Evolutionary conservation across 2,113 vertebrate species (phyloP), one percentile per base, ranked within the genome.

Genomic region (Rallus limicola): DNA sequence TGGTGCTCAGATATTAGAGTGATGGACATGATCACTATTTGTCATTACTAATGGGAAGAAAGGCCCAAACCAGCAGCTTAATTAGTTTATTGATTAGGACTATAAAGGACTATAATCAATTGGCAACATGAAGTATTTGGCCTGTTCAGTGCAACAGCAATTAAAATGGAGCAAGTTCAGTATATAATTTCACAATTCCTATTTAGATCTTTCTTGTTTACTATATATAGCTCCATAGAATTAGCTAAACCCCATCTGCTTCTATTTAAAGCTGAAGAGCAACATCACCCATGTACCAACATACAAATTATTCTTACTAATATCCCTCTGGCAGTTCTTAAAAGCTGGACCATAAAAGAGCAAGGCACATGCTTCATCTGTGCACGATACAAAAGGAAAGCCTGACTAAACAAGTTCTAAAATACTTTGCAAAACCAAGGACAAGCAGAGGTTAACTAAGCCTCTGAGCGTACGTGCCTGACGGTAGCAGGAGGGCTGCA

Each of bases 201-300:
- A 89, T 97, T 97, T 97, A 97, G 96, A 93, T 96, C 95, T 92
- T 89, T 93, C 95, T 97, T 95, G 84, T 93, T 95, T 97, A 92
- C 94, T 97, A 96, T 96, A 95, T 97, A 96, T 97, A 97, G 95
- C 89, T 92, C 93, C 78, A 95, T 95, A 95, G 95, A 97, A 97
- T 91, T 95, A 96, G 91, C 93, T 97, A 89, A 97, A 92, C 89
- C 91, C 94, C 96, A 96, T 97, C 95, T 97, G 96, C 94, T 97
- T 95, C 95, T 96, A 97, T 97, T 97, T 96, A 96, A 97, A 96
- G 95, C 95, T 97, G 95, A 96, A 97, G 89, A 92, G 91, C 94
- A 95, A 79, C 94, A 93, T 96, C 94, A 89, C 91, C 95, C 95
- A 24, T 97, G 91, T 53, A 96, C 89, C 91, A 96, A 95, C 94